Percentiles rank a stretch among this genome's conserved stretches.
Evolutionary conservation across 2,888 invertebrate genomes (phyloP).

Genomic region (Parasteatoda lunata): DNA sequence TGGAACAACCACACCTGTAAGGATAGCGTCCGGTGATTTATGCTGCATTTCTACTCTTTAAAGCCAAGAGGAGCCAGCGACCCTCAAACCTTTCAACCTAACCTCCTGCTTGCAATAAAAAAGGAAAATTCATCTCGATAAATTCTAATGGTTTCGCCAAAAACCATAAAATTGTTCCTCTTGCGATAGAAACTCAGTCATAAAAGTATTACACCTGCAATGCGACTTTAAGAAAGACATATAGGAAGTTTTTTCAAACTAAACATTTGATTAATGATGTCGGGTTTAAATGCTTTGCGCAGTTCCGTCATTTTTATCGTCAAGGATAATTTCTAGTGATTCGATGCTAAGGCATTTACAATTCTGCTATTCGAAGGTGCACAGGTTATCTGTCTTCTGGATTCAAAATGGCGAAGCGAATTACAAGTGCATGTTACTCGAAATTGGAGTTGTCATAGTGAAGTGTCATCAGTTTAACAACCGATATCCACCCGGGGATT

Average conservation of each 20-base stretch:
- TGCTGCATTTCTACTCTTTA: constrained; percentile 44
- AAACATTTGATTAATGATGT: constrained; percentile 56
- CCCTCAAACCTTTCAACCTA: constrained; percentile 62
- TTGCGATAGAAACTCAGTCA: constrained; percentile 40
- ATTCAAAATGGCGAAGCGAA: constrained; percentile 46
- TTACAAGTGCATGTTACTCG: constrained; percentile 6
- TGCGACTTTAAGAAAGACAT: constrained; percentile 29
- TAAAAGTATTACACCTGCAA: constrained; percentile 50
- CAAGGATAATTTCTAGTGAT: constrained; percentile 46
- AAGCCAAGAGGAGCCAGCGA: constrained; percentile 21
- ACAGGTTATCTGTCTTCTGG: constrained; percentile 57
- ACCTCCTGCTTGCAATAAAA: constrained; percentile 39
- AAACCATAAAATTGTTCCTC: constrained; percentile 54
- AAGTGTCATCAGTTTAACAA: constrained; percentile 26
- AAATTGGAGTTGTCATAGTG: constrained; percentile 20
- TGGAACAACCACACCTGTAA: constrained; percentile 62
- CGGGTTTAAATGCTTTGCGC: constrained; percentile 30
- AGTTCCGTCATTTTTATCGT: constrained; percentile 60
- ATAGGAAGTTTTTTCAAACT: constrained; percentile 34
- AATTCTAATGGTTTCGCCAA: constrained; percentile 53
- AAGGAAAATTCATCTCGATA: constrained; percentile 53
- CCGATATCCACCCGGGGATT: no score
- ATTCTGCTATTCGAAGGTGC: constrained; percentile 32
- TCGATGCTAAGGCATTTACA: constrained; percentile 31
- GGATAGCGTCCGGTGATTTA: constrained; percentile 52